Base-by-base conservation (phyloP, 2,888 invertebrate species). In the Nomada hirtipes region DNA sequence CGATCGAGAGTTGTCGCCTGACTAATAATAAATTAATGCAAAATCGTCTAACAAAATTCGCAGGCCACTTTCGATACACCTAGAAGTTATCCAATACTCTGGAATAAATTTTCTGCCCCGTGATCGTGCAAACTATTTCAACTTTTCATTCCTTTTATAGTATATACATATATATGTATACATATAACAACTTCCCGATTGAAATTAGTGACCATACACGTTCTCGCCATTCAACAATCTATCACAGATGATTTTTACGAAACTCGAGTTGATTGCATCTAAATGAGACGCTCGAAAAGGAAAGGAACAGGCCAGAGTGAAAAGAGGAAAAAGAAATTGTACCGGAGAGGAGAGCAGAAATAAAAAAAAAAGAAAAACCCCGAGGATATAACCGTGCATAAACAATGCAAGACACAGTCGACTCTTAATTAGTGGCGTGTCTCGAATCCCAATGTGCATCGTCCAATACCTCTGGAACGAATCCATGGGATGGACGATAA, bases 401-500 rank as follows among this genome's bases (percentile, higher is more conserved):
- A 82, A 82, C 81, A 82, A 82, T 82, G 76, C 80, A 47, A 59
- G 76, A 70, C 69, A 60, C 71, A 68, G 82, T 65, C 61, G 79
- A 55, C 69, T 76, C 71, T 82, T 82, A 82, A 82, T 82, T 82
- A 82, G 82, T 57, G 71, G 44, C 67, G 69, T 64, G 81, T 52
- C 69, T 79, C 29, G 70, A 55, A 65, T 82, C 55, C 65, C 23
- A 26, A 72, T 55, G 26, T 47, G 57, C 44, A 20, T 61, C 73
- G 59, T 44, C 67, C 68, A 55, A 79, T 79, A 65, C 50, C 55
- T 20, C 29, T 47, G 73, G 79, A 81, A 81, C 73, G 68, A 74
- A 78, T 69, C 64, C 64, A 26, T 57, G 55, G 63, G 76, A 53
- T 60, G 42, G 64, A 23, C 18, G 55, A 76, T 65, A 65, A 69